Evolutionary conservation across 2,113 vertebrate genomes (phyloP).

Genomic region (Stomatorhinus ivindoensis): DNA sequence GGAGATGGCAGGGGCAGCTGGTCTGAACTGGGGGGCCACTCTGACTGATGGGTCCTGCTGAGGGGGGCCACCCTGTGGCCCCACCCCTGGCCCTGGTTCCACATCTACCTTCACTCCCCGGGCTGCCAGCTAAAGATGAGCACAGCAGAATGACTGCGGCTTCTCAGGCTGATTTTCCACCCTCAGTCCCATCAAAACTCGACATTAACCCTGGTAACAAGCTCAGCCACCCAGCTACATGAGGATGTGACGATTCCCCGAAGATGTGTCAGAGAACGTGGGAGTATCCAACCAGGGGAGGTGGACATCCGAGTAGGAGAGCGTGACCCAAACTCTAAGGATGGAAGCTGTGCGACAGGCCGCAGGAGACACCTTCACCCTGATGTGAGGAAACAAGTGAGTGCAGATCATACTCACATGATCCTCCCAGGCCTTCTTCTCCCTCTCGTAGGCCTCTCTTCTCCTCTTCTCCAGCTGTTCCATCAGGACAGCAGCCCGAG

Average conservation of each 20-base stretch:
- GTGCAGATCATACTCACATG: conserved; percentile 64
- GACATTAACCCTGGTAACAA: not conserved
- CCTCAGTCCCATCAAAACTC: not conserved
- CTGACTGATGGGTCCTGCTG: conserved; percentile 56
- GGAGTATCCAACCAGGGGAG: not conserved
- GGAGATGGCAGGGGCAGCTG: conserved; percentile 67
- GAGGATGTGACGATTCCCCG: not conserved
- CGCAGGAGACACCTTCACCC: not conserved
- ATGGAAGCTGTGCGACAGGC: not conserved
- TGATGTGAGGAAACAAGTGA: not conserved
- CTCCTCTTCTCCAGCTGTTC: conserved; percentile 88
- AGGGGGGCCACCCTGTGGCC: conserved; percentile 41
- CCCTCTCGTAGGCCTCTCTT: conserved; percentile 81
- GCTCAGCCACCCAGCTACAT: not conserved
- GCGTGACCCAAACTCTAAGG: not conserved
- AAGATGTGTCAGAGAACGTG: not conserved
- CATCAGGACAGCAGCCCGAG: conserved; percentile 80
- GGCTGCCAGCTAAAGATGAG: conserved; percentile 62
- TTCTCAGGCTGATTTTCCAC: not conserved
- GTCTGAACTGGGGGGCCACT: conserved; percentile 48
- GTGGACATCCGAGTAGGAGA: not conserved
- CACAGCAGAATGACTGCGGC: conserved; percentile 1
- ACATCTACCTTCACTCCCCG: conserved; percentile 64
- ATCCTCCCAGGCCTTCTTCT: conserved; percentile 88
- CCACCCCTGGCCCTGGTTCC: conserved; percentile 41